Evolutionary conservation across 1,140 invertebrate genomes (phyloP), one percentile per base, ranked within the genome.

Genomic region (Drosophila pandora): DNA sequence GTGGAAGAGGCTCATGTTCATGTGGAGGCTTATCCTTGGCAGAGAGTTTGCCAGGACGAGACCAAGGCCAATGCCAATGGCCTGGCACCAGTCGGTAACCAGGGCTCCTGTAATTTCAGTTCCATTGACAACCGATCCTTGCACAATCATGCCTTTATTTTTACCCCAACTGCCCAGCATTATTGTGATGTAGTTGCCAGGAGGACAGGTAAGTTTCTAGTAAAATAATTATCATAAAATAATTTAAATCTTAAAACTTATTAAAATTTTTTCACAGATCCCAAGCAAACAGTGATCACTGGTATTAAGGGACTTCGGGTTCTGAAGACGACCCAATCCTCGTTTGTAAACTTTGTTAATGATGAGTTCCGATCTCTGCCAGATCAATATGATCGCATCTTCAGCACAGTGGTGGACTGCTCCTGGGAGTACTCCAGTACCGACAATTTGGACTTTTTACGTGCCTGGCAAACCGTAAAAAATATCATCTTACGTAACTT

Each of bases 141-240:
- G 1, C 96, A 96, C 77, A 95, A 95, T 77, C 96, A 96, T 76
- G 95, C 95, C 2, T 96, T 96, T 75, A 88, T 96, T 1, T 94
- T 94, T 63, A 93, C 93, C 8, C 95, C 95, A 5, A 93, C 92
- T 1, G 94, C 94, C 6, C 93, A 92, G 30, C 93, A 95, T 56
- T 94, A 94, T 87, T 94, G 94, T 79, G 93, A 93, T 85, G 95
- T 96, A 10, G 93, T 93, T 2, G 93, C 95, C 83, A 91, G 92
- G 23, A 92, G 95, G 55, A 93, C 94, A 76, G 95, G 95, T 96
- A 83, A 93, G 92, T 45, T 12, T 37, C 10, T 12, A 37, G 10
- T 4, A 2, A 3, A 12, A 3, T 37, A 12, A 32, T 32, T 10
- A 10, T 12, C 3, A 4, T n/a, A 3, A 3, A n/a, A 12, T 37